A percentile compares a stretch with the other conserved stretches of the same genome.
Conservation (phyloP, 2,888 invertebrate species). For the Rhingia rostrata region DNA sequence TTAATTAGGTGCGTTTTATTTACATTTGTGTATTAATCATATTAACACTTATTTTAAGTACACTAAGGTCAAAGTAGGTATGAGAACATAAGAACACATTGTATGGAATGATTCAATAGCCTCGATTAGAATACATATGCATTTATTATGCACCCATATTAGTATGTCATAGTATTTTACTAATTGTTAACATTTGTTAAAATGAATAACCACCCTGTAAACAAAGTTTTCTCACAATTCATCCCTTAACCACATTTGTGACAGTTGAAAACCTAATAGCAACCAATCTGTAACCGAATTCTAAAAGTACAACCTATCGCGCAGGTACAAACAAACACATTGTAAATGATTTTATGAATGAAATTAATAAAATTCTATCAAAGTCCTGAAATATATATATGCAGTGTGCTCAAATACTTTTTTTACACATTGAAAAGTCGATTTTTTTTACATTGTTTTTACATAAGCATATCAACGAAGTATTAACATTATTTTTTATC, state of each 20-base stretch:
- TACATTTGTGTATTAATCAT: too few species aligned
- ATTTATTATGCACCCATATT: too few species aligned
- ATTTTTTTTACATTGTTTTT: slow-evolving; percentile 62
- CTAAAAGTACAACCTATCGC: slow-evolving; percentile 35
- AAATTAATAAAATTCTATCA: slow-evolving; percentile 31
- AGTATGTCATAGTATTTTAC: too few species aligned
- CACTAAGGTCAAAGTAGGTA: too few species aligned
- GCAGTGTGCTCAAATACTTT: slow-evolving; percentile 32
- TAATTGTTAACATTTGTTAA: too few species aligned
- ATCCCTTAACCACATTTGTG: background rate
- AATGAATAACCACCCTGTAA: slow-evolving; percentile 29
- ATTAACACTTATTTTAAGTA: too few species aligned
- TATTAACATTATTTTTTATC: background rate
- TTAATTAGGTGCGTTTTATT: too few species aligned
- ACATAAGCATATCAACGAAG: slow-evolving; percentile 42
- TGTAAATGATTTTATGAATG: slow-evolving; percentile 61
- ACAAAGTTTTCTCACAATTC: background rate
- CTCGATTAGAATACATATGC: too few species aligned
- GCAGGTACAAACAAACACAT: slow-evolving; percentile 76
- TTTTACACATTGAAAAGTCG: slow-evolving; percentile 53
- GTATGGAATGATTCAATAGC: too few species aligned
- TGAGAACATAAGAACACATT: too few species aligned
- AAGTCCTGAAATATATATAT: slow-evolving; percentile 27
- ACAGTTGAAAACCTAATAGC: background rate
- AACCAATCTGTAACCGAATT: slow-evolving; percentile 31